Evolutionary conservation across 2,888 invertebrate genomes (phyloP).

Genomic region (Priocnemis perturbator): DNA sequence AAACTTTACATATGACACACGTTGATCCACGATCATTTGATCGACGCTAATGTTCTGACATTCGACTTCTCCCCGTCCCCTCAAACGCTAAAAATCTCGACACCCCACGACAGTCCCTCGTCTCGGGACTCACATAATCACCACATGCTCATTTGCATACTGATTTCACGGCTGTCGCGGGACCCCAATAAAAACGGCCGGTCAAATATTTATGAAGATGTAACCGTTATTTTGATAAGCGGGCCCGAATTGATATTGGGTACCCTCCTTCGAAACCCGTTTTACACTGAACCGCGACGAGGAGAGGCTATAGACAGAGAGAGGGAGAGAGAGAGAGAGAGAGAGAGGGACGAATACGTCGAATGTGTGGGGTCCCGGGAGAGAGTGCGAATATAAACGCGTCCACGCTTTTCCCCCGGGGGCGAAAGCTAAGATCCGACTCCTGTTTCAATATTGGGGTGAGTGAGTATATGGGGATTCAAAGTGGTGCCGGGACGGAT

Average conservation of each 20-base stretch:
- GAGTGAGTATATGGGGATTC: conserved; percentile 7
- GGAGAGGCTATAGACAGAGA: not conserved
- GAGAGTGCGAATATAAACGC: conserved; percentile 74
- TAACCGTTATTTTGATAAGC: conserved; percentile 75
- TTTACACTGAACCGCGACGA: conserved; percentile 31
- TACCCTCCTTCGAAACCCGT: conserved; percentile 40
- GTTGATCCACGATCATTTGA: too few species aligned
- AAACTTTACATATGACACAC: not conserved
- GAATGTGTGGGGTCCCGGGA: conserved; percentile 33
- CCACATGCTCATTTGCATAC: conserved; percentile 66
- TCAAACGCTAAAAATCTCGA: too few species aligned
- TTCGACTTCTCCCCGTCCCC: not conserved
- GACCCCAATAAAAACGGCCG: conserved; percentile 56
- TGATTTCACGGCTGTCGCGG: conserved; percentile 70
- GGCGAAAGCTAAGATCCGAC: conserved; percentile 62
- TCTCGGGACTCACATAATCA: too few species aligned
- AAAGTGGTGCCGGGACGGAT: conserved; percentile 33
- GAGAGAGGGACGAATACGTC: conserved; percentile 13
- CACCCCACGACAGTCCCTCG: too few species aligned
- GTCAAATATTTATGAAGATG: conserved; percentile 75
- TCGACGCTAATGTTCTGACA: too few species aligned
- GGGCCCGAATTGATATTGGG: conserved; percentile 62
- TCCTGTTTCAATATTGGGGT: conserved; percentile 68
- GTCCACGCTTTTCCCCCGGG: conserved; percentile 63
- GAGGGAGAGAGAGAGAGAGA: conserved; percentile 2